phyloP scores from a whole-genome alignment of 2,888 invertebrate genomes.

The Drosophila demipolita region DNA sequence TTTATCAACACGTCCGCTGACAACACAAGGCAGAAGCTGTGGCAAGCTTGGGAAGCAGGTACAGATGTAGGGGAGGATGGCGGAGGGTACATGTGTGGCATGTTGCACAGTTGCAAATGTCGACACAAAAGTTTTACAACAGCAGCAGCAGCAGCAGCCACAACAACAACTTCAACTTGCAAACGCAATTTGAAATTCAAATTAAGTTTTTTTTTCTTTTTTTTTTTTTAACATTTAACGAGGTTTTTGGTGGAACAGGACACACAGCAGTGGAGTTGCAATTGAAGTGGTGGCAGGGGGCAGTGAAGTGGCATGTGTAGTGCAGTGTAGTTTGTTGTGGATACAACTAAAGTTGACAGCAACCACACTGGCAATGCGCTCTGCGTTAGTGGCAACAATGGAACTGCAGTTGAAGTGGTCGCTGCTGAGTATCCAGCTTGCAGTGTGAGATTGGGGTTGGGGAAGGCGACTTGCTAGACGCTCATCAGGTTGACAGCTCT shows the following conservation, averaged over 20 bases:
- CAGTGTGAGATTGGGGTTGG: constrained; percentile 1
- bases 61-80: not conserved
- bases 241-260: constrained; percentile 61
- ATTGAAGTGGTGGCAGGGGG: constrained; percentile 12
- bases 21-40: constrained; percentile 60
- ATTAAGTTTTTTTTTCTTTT: constrained; percentile 38
- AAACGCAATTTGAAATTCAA: constrained; percentile 77
- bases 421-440: not conserved
- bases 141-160: constrained; percentile 25
- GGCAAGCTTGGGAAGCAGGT: constrained; percentile 1
- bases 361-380: constrained; percentile 22
- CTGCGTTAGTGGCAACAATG: constrained; percentile 47
- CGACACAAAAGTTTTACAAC: constrained; percentile 51
- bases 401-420: constrained; percentile 11
- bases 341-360: constrained; percentile 44
- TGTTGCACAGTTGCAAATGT: constrained; percentile 63
- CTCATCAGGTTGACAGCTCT: constrained; percentile 74
- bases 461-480: constrained; percentile 50
- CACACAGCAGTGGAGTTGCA: constrained; percentile 16
- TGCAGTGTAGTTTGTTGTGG: constrained; percentile 32
- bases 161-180: constrained; percentile 36
- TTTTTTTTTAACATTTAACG: constrained; percentile 57
- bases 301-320: not conserved
- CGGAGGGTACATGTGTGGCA: constrained; percentile 18
- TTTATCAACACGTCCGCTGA: constrained; percentile 83